A percentile compares a stretch with the other conserved stretches of the same genome.
These are phyloP conservation scores for Clitarchus hookeri DNA, from an alignment of 2,888 invertebrate species.

Conservation along the genomic window DNA sequence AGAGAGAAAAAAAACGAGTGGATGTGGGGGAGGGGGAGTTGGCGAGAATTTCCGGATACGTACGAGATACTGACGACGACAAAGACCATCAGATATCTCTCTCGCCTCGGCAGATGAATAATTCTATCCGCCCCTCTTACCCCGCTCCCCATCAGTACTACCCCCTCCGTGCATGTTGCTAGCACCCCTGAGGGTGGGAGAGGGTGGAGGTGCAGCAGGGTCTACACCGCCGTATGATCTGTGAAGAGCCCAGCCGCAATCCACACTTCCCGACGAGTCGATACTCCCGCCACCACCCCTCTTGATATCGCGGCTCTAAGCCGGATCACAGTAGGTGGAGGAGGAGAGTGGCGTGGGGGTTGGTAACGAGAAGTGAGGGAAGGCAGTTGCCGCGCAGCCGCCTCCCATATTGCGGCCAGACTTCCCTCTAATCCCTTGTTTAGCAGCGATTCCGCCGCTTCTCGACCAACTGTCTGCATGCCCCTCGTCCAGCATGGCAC, in stretches of 20 bases:
- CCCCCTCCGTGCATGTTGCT: neutral
- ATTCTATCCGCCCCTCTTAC: neutral
- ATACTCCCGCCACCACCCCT: conserved; percentile 56
- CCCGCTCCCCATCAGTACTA: neutral
- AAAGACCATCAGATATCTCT: conserved; percentile 2
- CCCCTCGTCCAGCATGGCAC: too few relatives aligned
- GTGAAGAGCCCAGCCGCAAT: conserved; percentile 29
- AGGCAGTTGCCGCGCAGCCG: too few relatives aligned
- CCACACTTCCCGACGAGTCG: conserved; percentile 51
- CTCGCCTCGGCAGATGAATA: conserved; percentile 6
- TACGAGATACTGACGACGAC: neutral
- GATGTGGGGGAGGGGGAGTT: neutral
- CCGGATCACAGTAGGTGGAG: neutral
- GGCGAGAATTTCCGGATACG: conserved; percentile 9
- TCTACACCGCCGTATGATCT: neutral
- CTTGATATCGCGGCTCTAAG: conserved; percentile 50
- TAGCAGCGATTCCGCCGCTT: neutral
- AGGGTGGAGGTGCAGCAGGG: neutral
- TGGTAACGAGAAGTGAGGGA: neutral
- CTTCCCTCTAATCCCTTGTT: conserved; percentile 14
- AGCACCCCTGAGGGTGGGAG: neutral
- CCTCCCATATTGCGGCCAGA: neutral
- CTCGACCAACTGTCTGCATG: neutral
- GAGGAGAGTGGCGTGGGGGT: too few relatives aligned
- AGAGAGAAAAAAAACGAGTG: neutral